Evolutionary conservation across 2,797 vertebrate species (phyloP), one percentile per base, ranked within the genome.

Genomic region (Caiman crocodilus): DNA sequence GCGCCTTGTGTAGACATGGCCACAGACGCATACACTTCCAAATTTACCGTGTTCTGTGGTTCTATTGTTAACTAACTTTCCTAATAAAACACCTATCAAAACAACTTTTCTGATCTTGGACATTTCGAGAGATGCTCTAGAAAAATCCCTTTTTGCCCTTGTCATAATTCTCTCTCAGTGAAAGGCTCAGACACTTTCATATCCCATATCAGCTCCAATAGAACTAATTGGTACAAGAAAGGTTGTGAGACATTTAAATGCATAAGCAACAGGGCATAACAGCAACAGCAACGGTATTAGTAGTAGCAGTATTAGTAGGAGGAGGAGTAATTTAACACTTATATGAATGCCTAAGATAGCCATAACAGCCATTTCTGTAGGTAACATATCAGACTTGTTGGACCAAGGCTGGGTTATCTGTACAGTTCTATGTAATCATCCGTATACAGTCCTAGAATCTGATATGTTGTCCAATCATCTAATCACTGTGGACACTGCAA

Each of bases 351-450:
- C 32, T 3, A 23, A 71, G 32, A 42, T 13, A 14, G 13, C 11
- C 23, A 6, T 55, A 64, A 60, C 25, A 89, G 58, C 78, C 86
- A 79, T 83, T 95, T 90, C 32, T 91, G 85, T 73, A 84, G 17
- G 18, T 79, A 84, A 81, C 69, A 20, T 84, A 56, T 58, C 32
- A 88, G 42, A 60, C 82, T 57, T 82, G 50, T 30, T 64, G 26
- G 65, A 88, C 8, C 61, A 83, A 32, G 77, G 73, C 25, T 80
- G 58, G 86, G 25, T 3, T 2, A 61, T 1, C 3, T 90, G 2
- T n/a, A 26, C 1, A 77, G 23, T 25, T 73, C 28, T 77, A 32
- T 79, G 1, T 2, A 1, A 67, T 15, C 50, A 89, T 28, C 7
- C 58, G 1, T 71, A 14, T 18, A 35, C 84, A 65, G 35, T 60